Evolutionary conservation across 2,113 vertebrate species (phyloP), one percentile per base, ranked within the genome.

Genomic region (Alosa alosa): DNA sequence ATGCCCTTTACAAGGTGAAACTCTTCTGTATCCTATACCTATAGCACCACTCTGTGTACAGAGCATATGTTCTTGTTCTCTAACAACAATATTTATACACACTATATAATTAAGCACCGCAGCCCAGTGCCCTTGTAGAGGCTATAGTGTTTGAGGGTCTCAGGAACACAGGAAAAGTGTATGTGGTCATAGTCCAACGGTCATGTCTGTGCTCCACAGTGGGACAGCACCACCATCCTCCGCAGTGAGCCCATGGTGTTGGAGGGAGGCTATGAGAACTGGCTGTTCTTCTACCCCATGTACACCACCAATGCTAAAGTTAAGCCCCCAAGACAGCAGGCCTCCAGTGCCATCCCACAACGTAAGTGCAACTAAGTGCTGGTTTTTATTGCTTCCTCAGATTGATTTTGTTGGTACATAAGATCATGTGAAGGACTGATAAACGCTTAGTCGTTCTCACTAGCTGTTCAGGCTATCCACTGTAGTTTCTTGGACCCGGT

Each of bases 181-280:
- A 55, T 55, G 52, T 17, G 52, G 18, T 20, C 0, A 5, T 55
- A 20, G 15, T 55, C 4, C 18, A 55, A 36, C 84, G 44, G 39
- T 11, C 18, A 57, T 86, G 46, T 88, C 39, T 91, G 87, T 89
- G 45, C 86, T 44, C 90, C 90, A 8, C 91, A 99, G 98, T 99
- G 98, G 98, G 98, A 99, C 96, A 98, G 96, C 90, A 95, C 97
- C 90, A 96, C 96, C 46, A 92, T 98, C 87, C 93, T 99, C 86
- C 94, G 92, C 83, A 97, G 94, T 86, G 97, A 98, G 90, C 98
- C 98, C 31, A 93, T 99, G 90, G 94, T 99, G 86, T 92, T 99
- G 90, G 98, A 99, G 85, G 98, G 98, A 78, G 98, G 98, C 84
- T 99, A 99, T 86, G 98, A 99, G 87, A 99, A 96, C 92, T 99